A percentile compares a stretch with the other conserved stretches of the same genome.
Evolutionary conservation across 2,113 vertebrate species (phyloP).

Genomic region (Aptenodytes patagonicus): DNA sequence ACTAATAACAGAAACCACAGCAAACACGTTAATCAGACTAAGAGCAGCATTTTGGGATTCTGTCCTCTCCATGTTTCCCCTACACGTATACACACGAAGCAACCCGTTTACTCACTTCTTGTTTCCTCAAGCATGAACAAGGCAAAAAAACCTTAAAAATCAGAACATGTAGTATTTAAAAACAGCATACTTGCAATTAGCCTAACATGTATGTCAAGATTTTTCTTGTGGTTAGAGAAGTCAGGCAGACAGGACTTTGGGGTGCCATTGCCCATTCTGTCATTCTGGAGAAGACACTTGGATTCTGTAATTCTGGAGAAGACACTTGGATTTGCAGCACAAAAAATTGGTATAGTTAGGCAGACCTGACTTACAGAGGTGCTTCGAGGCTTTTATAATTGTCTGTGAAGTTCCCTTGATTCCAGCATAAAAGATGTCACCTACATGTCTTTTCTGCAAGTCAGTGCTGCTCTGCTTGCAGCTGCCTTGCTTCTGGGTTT

Average conservation of each 20-base stretch:
- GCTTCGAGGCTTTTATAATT: background rate
- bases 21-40: constrained; percentile 45
- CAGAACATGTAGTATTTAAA: background rate
- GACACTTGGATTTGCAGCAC: background rate
- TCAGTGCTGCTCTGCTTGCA: background rate
- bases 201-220: background rate
- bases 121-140: background rate
- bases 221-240: background rate
- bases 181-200: background rate
- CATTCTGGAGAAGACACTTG: background rate
- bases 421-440: background rate
- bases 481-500: background rate
- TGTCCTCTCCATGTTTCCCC: background rate
- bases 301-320: background rate
- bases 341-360: background rate
- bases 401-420: background rate
- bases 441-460: background rate
- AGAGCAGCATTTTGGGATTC: background rate
- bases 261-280: background rate
- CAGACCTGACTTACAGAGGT: background rate
- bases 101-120: background rate
- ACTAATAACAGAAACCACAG: background rate
- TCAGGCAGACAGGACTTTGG: background rate
- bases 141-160: background rate
- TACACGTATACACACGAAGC: background rate